Conservation (phyloP, 2,797 vertebrate species). For the Scarus forsteni region DNA sequence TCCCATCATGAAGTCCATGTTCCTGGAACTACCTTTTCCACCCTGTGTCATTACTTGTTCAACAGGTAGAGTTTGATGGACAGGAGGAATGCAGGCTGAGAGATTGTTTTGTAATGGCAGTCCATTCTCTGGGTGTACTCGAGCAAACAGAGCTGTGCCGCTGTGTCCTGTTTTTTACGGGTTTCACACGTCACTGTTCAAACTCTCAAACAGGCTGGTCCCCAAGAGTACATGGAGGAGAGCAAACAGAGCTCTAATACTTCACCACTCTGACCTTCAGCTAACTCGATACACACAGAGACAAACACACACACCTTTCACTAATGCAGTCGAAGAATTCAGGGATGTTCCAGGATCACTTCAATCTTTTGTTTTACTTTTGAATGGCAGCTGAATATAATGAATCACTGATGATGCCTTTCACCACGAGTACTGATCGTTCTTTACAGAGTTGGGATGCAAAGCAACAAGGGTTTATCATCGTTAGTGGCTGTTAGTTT, state of each 20-base stretch:
- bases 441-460: no score
- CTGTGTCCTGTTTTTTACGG: constrained; percentile 82
- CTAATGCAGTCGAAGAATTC: constrained; percentile 12
- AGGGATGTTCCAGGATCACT: constrained; percentile 27
- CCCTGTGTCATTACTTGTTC: constrained; percentile 62
- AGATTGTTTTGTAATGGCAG: constrained; percentile 76
- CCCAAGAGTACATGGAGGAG: constrained; percentile 66
- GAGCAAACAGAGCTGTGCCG: constrained; percentile 71
- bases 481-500: no score
- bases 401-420: no score
- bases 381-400: no score
- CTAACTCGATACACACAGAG: constrained; percentile 67
- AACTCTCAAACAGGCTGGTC: constrained; percentile 77
- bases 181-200: constrained; percentile 83
- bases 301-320: constrained; percentile 51
- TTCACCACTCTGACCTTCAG: constrained; percentile 78
- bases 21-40: constrained; percentile 57
- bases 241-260: constrained; percentile 77
- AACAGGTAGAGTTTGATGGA: constrained; percentile 75
- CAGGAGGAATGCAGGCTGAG: constrained; percentile 72
- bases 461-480: no score
- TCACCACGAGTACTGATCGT: no score
- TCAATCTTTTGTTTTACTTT: constrained; percentile 8
- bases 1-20: constrained; percentile 31
- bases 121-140: constrained; percentile 77